Evolutionary conservation across 2,113 vertebrate species (phyloP).

Genomic region (Riparia riparia): DNA sequence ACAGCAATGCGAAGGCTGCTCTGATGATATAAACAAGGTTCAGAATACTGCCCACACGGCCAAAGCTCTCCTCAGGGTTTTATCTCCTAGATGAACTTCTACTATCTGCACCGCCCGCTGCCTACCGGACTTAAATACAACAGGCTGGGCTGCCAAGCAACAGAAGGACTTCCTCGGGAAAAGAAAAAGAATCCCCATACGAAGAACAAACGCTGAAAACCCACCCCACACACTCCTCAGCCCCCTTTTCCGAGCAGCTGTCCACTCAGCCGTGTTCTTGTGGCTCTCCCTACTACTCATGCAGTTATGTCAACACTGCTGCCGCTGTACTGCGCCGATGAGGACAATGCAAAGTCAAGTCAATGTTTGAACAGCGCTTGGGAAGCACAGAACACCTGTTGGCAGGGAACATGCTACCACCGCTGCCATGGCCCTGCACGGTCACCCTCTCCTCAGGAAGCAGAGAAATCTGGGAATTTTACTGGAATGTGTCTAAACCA

Average conservation of each 20-base stretch:
- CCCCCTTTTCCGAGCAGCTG: not conserved
- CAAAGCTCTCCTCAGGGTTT: not conserved
- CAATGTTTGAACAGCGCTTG: not conserved
- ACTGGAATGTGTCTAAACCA: not conserved
- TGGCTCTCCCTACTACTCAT: not conserved
- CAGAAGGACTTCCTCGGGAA: not conserved
- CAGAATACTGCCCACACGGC: not conserved
- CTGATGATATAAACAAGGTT: not conserved
- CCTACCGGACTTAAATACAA: not conserved
- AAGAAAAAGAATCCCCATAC: not conserved
- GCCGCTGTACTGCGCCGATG: not conserved
- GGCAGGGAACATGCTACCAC: not conserved
- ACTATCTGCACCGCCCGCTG: accelerated
- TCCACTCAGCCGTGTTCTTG: not conserved
- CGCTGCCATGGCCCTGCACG: accelerated
- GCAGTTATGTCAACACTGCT: not conserved
- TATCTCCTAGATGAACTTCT: not conserved
- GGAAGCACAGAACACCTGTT: not conserved
- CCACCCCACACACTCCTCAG: not conserved
- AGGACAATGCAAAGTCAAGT: constrained; percentile 9
- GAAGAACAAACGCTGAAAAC: not conserved
- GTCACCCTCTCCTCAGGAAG: not conserved
- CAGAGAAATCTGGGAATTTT: not conserved
- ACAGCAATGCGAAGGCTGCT: not conserved
- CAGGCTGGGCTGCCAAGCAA: not conserved